Percentiles rank a stretch among this genome's conserved stretches.
These are phyloP conservation scores for Ethmia dodecea DNA, from an alignment of 2,888 invertebrate species.

Conservation along the genomic window DNA sequence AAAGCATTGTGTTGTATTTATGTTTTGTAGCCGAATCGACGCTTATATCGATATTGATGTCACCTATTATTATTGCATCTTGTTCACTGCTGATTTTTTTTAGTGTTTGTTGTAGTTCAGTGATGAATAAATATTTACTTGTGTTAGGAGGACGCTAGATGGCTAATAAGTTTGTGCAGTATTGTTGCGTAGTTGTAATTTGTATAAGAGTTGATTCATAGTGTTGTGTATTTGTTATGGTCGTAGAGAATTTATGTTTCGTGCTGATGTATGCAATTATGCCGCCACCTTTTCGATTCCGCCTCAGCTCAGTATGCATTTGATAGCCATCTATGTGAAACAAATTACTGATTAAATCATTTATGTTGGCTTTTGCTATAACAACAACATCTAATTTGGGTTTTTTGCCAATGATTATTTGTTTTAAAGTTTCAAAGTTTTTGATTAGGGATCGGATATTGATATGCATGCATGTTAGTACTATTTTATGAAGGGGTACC, in stretches of 20 bases:
- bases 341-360: constrained; percentile 2
- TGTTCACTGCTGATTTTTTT: constrained; percentile 1
- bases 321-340: constrained; percentile 7
- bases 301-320: constrained; percentile 11
- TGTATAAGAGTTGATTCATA: constrained; percentile 9
- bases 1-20: background rate
- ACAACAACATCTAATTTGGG: constrained; percentile 3
- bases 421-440: constrained; percentile 3
- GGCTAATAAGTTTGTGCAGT: constrained; percentile 9
- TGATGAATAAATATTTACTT: constrained; percentile 12
- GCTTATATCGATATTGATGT: constrained; percentile 10
- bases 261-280: constrained; percentile 10
- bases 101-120: constrained; percentile 7
- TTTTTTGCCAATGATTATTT: background rate
- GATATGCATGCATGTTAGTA: constrained; percentile 2
- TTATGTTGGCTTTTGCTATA: constrained; percentile 10
- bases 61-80: constrained; percentile 10
- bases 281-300: constrained; percentile 10
- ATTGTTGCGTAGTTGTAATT: constrained; percentile 1
- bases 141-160: constrained; percentile 14
- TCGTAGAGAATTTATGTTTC: constrained; percentile 4
- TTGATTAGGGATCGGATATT: constrained; percentile 3
- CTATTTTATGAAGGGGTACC: background rate
- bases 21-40: background rate
- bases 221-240: constrained; percentile 1